Conservation (phyloP, 2,113 vertebrate genomes). For the Seriola quinqueradiata region DNA sequence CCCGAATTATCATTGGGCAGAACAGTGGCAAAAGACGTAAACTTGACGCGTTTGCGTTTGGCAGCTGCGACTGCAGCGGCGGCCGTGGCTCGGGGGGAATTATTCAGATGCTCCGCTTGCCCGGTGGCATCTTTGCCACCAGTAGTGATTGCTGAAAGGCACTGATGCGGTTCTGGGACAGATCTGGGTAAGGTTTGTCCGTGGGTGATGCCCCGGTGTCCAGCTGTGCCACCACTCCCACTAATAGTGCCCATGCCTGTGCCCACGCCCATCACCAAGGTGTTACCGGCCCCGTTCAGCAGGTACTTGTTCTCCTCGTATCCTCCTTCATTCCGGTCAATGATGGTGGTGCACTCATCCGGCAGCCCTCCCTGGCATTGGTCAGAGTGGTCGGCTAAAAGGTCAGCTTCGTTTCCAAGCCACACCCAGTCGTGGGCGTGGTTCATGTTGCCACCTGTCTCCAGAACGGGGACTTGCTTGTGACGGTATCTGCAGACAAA, state of each 20-base stretch:
- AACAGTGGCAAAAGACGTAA: constrained; percentile 96
- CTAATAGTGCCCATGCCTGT: constrained; percentile 61
- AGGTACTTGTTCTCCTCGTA: constrained; percentile 96
- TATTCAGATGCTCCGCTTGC: constrained; percentile 87
- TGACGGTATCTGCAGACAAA: constrained; percentile 87
- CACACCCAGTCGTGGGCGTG: constrained; percentile 99
- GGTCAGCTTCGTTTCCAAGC: constrained; percentile 94
- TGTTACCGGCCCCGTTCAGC: constrained; percentile 87
- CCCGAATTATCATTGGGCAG: constrained; percentile 90
- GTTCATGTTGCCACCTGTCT: constrained; percentile 92
- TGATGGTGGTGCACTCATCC: constrained; percentile 91
- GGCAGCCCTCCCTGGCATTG: constrained; percentile 87
- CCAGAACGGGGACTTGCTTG: constrained; percentile 93
- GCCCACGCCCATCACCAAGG: constrained; percentile 87
- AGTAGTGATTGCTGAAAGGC: constrained; percentile 79
- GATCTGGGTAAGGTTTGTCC: constrained; percentile 89
- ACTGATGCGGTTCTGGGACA: constrained; percentile 86
- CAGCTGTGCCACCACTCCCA: constrained; percentile 48
- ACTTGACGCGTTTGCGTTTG: constrained; percentile 96
- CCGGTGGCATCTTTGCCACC: constrained; percentile 85
- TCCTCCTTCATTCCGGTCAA: constrained; percentile 90
- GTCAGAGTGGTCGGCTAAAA: constrained; percentile 90
- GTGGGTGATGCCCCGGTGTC: constrained; percentile 73
- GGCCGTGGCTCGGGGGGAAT: constrained; percentile 82
- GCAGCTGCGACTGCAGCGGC: constrained; percentile 76